Percentiles rank a stretch among this genome's conserved stretches.
Conservation (phyloP, 53 echinoderm and acorn worm genomes). For the Actinopyga echinites region DNA sequence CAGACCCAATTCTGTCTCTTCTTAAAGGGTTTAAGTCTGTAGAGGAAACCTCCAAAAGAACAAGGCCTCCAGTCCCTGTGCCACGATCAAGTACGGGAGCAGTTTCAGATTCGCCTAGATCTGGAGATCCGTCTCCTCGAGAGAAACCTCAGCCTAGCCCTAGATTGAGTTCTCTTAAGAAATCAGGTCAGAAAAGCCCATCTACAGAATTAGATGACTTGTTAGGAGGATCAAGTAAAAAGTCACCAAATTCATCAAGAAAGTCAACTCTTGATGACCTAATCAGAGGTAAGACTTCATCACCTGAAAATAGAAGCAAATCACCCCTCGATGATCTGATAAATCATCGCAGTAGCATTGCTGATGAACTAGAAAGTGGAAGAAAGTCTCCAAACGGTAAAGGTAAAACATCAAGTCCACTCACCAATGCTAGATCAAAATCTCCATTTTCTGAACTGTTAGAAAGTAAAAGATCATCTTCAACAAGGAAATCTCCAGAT, state of each 20-base stretch:
- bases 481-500: conserved; percentile 50
- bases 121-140: conserved; percentile 41
- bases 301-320: not conserved
- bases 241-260: not conserved
- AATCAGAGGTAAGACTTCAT: not conserved
- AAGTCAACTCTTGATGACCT: not conserved
- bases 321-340: conserved; percentile 8
- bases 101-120: not conserved
- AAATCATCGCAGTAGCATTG: not conserved
- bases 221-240: not conserved
- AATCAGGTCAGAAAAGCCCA: not conserved
- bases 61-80: conserved; percentile 45
- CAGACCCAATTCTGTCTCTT: conserved; percentile 58
- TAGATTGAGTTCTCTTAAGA: conserved; percentile 6
- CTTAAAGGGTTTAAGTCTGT: not conserved
- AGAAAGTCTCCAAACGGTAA: conserved; percentile 8
- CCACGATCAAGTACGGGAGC: conserved; percentile 20
- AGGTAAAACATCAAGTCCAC: not conserved
- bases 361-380: conserved; percentile 2
- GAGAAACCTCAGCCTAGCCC: conserved; percentile 55
- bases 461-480: not conserved
- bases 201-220: conserved; percentile 7
- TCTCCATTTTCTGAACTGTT: conserved; percentile 25
- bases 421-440: conserved; percentile 12
- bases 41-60: not conserved